phyloP scores from a whole-genome alignment of 2,113 vertebrate species.

The Asarcornis scutulata region DNA sequence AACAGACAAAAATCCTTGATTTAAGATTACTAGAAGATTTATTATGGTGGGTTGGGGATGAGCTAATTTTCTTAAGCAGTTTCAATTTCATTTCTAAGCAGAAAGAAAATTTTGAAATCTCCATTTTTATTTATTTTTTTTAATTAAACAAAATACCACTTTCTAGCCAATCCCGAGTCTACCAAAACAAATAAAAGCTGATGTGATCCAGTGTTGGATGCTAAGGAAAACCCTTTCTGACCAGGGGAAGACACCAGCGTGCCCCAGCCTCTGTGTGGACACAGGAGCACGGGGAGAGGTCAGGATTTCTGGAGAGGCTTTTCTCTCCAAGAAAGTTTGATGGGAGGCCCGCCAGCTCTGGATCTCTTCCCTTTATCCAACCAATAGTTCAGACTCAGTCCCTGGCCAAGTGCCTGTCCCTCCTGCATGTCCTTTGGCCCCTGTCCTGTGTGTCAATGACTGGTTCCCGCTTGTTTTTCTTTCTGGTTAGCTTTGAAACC shows the following conservation, averaged over 20 bases:
- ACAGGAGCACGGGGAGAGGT: fast-evolving
- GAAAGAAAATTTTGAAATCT: conserved; percentile 7
- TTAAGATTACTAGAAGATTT: neutral
- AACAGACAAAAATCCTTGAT: neutral
- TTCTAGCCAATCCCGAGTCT: neutral
- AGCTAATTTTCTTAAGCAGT: neutral
- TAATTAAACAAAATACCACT: neutral
- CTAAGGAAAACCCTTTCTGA: conserved; percentile 21
- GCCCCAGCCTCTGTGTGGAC: neutral
- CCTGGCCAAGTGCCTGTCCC: neutral
- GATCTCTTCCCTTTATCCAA: neutral
- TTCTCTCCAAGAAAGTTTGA: neutral
- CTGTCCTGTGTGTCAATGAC: neutral
- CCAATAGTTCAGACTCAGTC: neutral
- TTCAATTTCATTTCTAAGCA: conserved; percentile 37
- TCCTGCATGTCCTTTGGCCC: neutral
- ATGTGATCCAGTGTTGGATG: neutral
- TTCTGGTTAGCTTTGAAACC: neutral
- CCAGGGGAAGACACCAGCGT: neutral
- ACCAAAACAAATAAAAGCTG: neutral
- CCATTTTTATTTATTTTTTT: neutral
- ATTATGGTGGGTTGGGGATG: neutral
- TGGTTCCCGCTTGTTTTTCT: neutral
- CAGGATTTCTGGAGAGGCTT: neutral
- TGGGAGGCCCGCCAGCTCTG: neutral